Evolutionary conservation across 2,888 invertebrate species (phyloP), one percentile per base, ranked within the genome.

Genomic region (Microplitis deprimator): DNA sequence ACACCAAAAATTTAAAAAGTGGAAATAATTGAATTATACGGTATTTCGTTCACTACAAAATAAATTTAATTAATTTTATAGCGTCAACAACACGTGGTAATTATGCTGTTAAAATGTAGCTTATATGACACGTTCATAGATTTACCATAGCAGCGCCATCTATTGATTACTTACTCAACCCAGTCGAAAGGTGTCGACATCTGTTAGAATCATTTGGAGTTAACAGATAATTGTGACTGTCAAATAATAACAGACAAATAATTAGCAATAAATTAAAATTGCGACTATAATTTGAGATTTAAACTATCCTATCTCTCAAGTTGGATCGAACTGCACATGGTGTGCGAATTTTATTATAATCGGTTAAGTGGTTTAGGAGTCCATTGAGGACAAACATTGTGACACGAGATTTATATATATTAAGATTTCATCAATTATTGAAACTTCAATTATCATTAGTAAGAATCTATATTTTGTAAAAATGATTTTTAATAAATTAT

Each of bases 141-240:
- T 68, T 41, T 50, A 68, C 6, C 50, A 61, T 41, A 41, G 41
- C 17, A 73, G 73, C 65, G 73, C 73, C 73, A 73, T 73, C 64
- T 40, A 65, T 65, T 73, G 17, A 64, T 10, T 73, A 73, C 73
- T 73, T 64, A 38, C 73, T 41, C 65, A 73, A 73, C 16, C 50
- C 73, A 73, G 64, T 73, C 73, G 13, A 50, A 16, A 98, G 87
- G 97, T 98, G 85, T 93, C 99, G 83, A 4, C 61, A 61, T 61
- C 92, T 99, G 80, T 98, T 98, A 91, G 98, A 98, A 83, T 99
- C 98, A 86, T 99, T 98, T 91, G 94, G 97, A 84, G 96, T 97
- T 98, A 90, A 96, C 97, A 29, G 96, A 96, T 84, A 96, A 96
- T 90, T 96, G 97, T 85, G 96, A 96, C 67, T 67, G 29, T 38